Conservation (phyloP, 92 coral and sea anemone genomes). For the Epizoanthus fatuus region DNA sequence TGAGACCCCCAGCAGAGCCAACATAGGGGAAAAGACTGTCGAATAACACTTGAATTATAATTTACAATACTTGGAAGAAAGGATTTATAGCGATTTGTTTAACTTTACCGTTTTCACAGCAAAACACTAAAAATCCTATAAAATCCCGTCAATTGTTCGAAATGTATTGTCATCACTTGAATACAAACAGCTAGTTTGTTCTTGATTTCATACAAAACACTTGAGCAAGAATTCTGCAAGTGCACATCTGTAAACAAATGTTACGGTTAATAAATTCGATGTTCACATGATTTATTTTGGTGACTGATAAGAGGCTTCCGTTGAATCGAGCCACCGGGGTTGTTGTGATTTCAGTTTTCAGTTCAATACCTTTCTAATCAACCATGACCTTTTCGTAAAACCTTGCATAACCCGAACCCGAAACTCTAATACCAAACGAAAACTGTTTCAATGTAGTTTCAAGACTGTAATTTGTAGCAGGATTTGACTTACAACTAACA, state of each 20-base stretch:
- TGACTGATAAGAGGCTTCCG: not conserved
- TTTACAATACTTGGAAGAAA: not conserved
- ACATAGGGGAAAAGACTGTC: too few relatives aligned
- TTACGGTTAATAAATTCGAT: not conserved
- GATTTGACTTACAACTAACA: too few relatives aligned
- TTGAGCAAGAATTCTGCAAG: too few relatives aligned
- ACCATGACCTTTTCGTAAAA: not conserved
- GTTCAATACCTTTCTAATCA: constrained; percentile 2
- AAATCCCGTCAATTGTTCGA: not conserved
- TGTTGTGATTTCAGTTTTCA: constrained; percentile 5
- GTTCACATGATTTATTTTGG: not conserved
- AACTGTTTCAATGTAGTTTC: too few relatives aligned
- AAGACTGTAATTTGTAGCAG: too few relatives aligned
- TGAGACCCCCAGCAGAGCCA: too few relatives aligned
- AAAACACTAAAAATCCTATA: not conserved
- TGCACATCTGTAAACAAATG: too few relatives aligned
- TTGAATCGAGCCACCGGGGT: not conserved
- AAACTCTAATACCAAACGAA: too few relatives aligned
- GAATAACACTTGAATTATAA: too few relatives aligned
- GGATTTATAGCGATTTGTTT: not conserved
- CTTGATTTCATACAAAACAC: too few relatives aligned
- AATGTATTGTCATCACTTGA: not conserved
- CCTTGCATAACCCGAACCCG: too few relatives aligned
- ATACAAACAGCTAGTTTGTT: too few relatives aligned
- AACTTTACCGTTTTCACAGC: not conserved